Evolutionary conservation across 2,888 invertebrate species (phyloP), one percentile per base, ranked within the genome.

Genomic region (Diarsia brunnea): DNA sequence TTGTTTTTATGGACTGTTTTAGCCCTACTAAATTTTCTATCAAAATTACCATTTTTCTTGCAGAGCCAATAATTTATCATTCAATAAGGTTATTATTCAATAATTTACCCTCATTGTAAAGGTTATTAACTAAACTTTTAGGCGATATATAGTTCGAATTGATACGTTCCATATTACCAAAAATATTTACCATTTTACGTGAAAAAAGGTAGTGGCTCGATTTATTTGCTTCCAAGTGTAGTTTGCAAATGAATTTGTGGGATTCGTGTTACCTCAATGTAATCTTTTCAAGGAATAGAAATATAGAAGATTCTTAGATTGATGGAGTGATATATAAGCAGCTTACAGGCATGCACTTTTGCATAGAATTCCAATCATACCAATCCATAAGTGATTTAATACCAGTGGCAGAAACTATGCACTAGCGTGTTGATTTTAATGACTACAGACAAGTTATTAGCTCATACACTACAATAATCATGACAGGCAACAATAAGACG

Each of bases 381-480:
- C 21, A 69, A 66, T 69, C 19, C 7, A 1, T 69, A 55, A 71
- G 45, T 64, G 45, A 38, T 61, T 64, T 51, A 45, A 65, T 47
- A 61, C 51, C 43, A 43, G 51, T 58, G 3, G 12, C 65, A 60
- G 65, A 60, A 84, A 71, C 70, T 74, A 75, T 69, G 49, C 55
- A 77, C 45, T 81, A 84, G 83, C 85, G 86, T 85, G 85, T 84
- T 77, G 64, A 84, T 84, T 72, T 79, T 88, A 86, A 83, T 84
- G 79, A 86, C 75, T 84, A 61, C 64, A 64, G 76, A 84, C 79
- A 86, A 85, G 78, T 85, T 82, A 84, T 86, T 84, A 84, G 73
- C 84, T 81, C 70, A 69, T 81, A 77, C 45, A 79, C 76, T 81
- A 81, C 78, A 83, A 85, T 86, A 72, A 78, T 81, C 49, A 75